Percentiles rank a stretch among this genome's conserved stretches.
These are phyloP conservation scores for Euplagia quadripunctaria DNA, from an alignment of 2,888 invertebrate species.

Conservation along the genomic window DNA sequence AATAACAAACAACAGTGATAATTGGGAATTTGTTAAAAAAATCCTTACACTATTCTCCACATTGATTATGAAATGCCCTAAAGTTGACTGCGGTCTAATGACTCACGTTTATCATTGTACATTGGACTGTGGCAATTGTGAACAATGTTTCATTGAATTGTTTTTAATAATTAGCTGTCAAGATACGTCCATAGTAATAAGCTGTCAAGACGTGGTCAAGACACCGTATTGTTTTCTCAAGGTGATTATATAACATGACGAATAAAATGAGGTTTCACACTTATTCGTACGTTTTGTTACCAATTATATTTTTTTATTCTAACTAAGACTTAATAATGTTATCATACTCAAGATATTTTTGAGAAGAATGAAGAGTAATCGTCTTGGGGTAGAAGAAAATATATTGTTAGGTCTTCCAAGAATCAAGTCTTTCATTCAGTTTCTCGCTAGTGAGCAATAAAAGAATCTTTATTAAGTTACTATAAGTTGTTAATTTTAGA, in stretches of 20 bases:
- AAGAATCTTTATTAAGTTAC: no score
- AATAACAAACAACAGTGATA: no score
- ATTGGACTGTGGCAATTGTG: background rate
- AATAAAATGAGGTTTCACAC: background rate
- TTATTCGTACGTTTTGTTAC: background rate
- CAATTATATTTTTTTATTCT: background rate
- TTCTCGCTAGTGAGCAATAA: no score
- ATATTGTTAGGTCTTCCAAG: no score
- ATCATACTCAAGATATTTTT: background rate
- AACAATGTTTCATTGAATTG: background rate
- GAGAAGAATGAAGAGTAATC: no score
- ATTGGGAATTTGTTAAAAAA: no score
- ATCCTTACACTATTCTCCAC: background rate
- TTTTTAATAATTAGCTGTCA: background rate
- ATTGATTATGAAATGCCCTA: background rate
- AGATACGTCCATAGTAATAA: background rate
- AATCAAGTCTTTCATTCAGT: no score
- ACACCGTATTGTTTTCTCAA: constrained; percentile 2
- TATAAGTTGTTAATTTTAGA: background rate
- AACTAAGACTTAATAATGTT: background rate
- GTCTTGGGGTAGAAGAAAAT: no score
- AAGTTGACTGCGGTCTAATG: background rate
- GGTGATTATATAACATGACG: background rate
- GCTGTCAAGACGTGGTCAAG: background rate
- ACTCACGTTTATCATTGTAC: background rate